These are phyloP conservation scores for Corythornis leucogaster DNA, from an alignment of 2,797 vertebrate genomes.

Conservation along the genomic window DNA sequence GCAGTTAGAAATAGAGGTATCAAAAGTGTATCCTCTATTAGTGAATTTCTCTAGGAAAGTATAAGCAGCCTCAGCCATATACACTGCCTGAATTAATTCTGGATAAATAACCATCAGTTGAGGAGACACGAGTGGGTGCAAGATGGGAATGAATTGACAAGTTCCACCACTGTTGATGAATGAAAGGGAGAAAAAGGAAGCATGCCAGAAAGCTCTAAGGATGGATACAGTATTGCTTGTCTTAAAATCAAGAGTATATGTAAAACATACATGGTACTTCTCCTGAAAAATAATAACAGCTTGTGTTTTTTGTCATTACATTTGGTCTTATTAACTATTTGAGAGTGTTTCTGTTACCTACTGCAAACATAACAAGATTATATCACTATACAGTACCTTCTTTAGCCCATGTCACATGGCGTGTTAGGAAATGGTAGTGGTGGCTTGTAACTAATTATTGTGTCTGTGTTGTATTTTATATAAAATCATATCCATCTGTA, in stretches of 20 bases:
- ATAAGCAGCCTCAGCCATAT: not conserved
- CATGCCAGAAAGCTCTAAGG: not conserved
- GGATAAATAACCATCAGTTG: not conserved
- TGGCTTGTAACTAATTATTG: constrained; percentile 49
- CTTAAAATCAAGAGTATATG: not conserved
- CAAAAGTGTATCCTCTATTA: not conserved
- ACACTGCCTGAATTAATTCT: not conserved
- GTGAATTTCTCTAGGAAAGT: not conserved
- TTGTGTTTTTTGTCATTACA: not conserved
- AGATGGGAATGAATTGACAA: not conserved
- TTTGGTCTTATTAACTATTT: constrained; percentile 4
- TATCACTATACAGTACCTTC: not conserved
- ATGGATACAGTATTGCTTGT: not conserved
- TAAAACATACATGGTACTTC: not conserved
- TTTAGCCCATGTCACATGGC: not conserved
- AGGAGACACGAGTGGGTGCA: not conserved
- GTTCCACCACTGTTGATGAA: not conserved
- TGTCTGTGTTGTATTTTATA: constrained; percentile 26
- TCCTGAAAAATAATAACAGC: not conserved
- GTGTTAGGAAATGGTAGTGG: not conserved
- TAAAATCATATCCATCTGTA: constrained; percentile 41
- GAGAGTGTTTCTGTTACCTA: not conserved
- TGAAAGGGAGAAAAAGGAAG: not conserved
- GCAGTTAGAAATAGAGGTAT: not conserved
- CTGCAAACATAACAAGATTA: not conserved